phyloP scores from a whole-genome alignment of 2,888 invertebrate species.

The Hylaea fasciaria region DNA sequence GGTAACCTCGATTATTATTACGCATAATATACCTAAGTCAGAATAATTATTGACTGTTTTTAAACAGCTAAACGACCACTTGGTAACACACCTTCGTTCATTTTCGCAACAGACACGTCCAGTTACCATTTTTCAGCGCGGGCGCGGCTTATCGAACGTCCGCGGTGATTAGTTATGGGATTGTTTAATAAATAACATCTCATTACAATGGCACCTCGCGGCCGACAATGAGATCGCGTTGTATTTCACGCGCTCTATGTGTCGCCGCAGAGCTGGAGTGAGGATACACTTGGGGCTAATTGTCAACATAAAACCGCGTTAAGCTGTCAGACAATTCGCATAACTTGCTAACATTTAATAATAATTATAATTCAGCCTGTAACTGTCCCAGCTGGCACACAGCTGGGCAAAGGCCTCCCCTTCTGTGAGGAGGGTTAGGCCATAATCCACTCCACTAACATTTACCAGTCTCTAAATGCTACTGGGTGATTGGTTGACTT shows the following conservation, averaged over 20 bases:
- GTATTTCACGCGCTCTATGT: slow-evolving; percentile 68
- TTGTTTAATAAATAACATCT: slow-evolving; percentile 80
- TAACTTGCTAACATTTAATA: no score
- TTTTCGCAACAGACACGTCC: slow-evolving; percentile 8
- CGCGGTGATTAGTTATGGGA: slow-evolving; percentile 68
- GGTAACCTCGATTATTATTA: no score
- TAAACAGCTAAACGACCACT: neutral
- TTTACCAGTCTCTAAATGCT: no score
- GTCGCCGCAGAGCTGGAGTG: slow-evolving; percentile 56
- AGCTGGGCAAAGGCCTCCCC: no score
- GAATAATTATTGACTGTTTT: neutral
- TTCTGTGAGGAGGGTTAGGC: no score
- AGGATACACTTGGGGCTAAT: neutral
- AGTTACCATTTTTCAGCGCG: slow-evolving; percentile 31
- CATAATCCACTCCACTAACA: no score
- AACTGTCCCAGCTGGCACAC: no score
- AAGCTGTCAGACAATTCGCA: no score
- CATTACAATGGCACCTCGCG: slow-evolving; percentile 73
- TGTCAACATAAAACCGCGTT: no score
- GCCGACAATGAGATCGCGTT: slow-evolving; percentile 63
- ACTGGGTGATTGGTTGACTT: no score
- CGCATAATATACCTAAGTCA: neutral
- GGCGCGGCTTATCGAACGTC: slow-evolving; percentile 44
- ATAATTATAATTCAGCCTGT: no score
- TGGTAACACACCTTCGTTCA: neutral